Evolutionary conservation across 2,113 vertebrate species (phyloP).

Genomic region (Clarias macrocephalus): DNA sequence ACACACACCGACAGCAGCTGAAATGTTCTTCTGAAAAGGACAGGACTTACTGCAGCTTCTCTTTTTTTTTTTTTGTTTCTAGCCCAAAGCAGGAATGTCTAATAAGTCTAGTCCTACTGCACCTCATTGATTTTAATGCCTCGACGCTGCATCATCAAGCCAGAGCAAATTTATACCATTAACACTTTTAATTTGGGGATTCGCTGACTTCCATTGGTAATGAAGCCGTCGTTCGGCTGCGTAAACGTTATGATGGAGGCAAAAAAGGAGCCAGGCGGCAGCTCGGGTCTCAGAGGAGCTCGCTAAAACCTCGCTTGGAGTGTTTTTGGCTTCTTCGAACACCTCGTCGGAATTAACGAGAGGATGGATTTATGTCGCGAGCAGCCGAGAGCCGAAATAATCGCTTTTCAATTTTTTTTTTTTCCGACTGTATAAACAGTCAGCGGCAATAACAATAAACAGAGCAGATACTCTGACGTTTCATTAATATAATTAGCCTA

Average conservation of each 20-base stretch:
- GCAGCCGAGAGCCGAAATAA: conserved; percentile 12
- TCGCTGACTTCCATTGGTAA: conserved; percentile 14
- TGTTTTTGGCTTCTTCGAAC: not conserved
- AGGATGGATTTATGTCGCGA: conserved; percentile 1
- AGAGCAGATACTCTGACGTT: conserved; percentile 23
- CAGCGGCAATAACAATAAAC: conserved; percentile 45
- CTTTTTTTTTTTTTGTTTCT: not conserved
- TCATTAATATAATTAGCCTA: conserved; percentile 23
- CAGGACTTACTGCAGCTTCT: not conserved
- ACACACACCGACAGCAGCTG: not conserved
- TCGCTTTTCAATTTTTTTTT: not conserved
- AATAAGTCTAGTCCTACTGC: conserved; percentile 9
- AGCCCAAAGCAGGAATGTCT: conserved; percentile 28
- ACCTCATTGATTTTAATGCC: conserved; percentile 30
- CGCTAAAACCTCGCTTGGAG: not conserved
- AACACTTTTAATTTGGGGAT: conserved; percentile 20
- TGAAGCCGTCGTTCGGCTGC: not conserved
- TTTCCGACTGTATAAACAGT: conserved; percentile 44
- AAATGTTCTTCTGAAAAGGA: not conserved
- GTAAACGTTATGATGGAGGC: conserved; percentile 27
- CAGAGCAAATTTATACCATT: conserved; percentile 16
- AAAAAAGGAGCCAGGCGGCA: not conserved
- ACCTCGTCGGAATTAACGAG: conserved; percentile 11
- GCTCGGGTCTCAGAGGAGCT: not conserved
- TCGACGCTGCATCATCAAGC: conserved; percentile 23